Evolutionary conservation across 1,140 invertebrate genomes (phyloP), one percentile per base, ranked within the genome.

Genomic region (Papilio xuthus): DNA sequence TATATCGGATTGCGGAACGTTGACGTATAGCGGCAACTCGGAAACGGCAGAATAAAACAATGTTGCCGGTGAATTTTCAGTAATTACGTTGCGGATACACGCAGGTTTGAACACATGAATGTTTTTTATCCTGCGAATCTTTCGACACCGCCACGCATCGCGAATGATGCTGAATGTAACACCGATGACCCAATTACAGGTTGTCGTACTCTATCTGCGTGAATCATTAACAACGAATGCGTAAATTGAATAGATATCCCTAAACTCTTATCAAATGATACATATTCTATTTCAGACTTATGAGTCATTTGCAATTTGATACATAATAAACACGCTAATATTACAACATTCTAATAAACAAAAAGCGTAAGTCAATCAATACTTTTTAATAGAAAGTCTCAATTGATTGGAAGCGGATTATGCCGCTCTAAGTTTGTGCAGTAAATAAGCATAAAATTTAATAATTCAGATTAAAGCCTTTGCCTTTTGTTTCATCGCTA

Each of bases 121-220:
- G 79, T 83, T 86, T 87, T 63, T 87, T 90, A 88, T 89, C 86
- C 82, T 80, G 86, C 86, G 86, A 88, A 92, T 91, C 88, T 91
- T 81, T 83, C 85, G 82, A 86, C 87, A 85, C 82, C 84, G 90
- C 89, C 85, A 90, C 87, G 89, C 84, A 79, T 78, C 73, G 84
- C 80, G 79, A 74, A 76, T 60, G 72, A 63, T 67, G 77, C 37
- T 81, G 80, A 81, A 76, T 71, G 82, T 80, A 75, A 56, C 82
- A 63, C 80, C 78, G 83, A 83, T 81, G 81, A 32, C 60, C 60
- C 60, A 67, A 67, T 67, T 67, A 10, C 13, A 67, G 60, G 60
- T 67, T 67, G 60, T 28, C 60, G 60, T 67, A 67, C 60, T 67
- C 23, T 67, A 28, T 28, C 18, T 53, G 76, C 75, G 69, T 72